Evolutionary conservation across 2,113 vertebrate species (phyloP), one percentile per base, ranked within the genome.

Genomic region (Takifugu flavidus): DNA sequence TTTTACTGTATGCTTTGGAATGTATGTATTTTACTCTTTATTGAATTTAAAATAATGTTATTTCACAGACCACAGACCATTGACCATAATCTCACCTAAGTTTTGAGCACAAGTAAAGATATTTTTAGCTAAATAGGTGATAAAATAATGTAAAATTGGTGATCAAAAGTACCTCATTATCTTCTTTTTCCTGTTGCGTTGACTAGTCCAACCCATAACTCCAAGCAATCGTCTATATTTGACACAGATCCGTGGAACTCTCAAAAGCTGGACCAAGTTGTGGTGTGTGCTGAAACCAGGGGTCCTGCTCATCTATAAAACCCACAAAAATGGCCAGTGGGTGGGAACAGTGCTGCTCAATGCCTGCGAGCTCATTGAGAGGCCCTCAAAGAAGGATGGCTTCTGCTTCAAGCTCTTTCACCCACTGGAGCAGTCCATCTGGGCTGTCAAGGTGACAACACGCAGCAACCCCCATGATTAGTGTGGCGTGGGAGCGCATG

Each of bases 371-470:
- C 95, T 99, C 84, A 99, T 99, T 59, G 97, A 99, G 80, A 91
- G 97, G 66, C 97, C 97, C 57, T 98, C 96, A 58, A 99, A 99
- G 89, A 98, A 98, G 75, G 96, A 98, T 69, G 96, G 97, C 59
- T 99, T 99, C 90, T 99, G 97, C 89, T 99, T 99, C 85, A 99
- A 99, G 82, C 95, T 99, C 65, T 99, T 98, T 77, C 97, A 99
- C 85, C 97, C 97, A 10, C 89, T 99, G 87, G 97, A 99, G 51
- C 97, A 99, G 72, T 98, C 96, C 73, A 97, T 98, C 89, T 98
- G 96, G 96, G 97, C 97, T 47, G 96, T 96, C 73, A 99, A 99
- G 95, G 97, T 99, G 89, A 82, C 61, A 49, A 10, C 20, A 13
- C 15, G 4, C 15, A 14, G 15, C 12, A 39, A 10, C 34, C 34